Evolutionary conservation across 2,113 vertebrate genomes (phyloP), one percentile per base, ranked within the genome.

Genomic region (Zosterops borbonicus): DNA sequence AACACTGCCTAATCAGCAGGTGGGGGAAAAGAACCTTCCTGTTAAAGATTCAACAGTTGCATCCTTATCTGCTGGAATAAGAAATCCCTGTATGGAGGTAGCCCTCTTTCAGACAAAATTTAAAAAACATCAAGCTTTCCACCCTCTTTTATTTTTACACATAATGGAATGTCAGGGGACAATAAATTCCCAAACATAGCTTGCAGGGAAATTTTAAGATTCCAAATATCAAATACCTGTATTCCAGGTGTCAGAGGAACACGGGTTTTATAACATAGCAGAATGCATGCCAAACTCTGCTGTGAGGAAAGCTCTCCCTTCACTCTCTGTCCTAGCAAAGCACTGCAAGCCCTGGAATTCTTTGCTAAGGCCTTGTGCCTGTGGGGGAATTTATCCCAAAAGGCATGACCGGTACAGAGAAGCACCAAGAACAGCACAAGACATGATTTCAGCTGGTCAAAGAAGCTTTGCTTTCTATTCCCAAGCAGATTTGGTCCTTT

Each of bases 401-500:
- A 92, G 53, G 87, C 84, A 67, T 88, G 88, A 90, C 91, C 0
- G 3, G 87, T 88, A 92, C 82, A 60, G 79, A 86, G 84, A 73
- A 90, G 80, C 80, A 95, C 92, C 50, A 94, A 83, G 59, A 95
- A 33, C 59, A 73, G 83, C 78, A 79, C 58, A 77, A 91, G 56
- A 76, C n/a, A 91, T 4, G 1, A 86, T 39, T 96, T 93, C 41
- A 90, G 44, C 29, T 47, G n/a, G 60, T 62, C 29, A 83, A 71
- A 92, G 59, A 25, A 83, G 89, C 50, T 95, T 94, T 93, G 79
- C 83, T 91, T 47, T 84, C 68, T 52, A 37, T 90, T 92, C 49
- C 76, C 81, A 88, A 93, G 83, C 17, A 96, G 78, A 83, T 92
- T 92, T 90, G 92, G 90, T 75, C 76, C 41, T 71, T 84, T 67